Percentiles rank a stretch among this genome's conserved stretches.
These are phyloP conservation scores for Hypanus sabinus DNA, from an alignment of 2,113 vertebrate genomes.

Conservation along the genomic window DNA sequence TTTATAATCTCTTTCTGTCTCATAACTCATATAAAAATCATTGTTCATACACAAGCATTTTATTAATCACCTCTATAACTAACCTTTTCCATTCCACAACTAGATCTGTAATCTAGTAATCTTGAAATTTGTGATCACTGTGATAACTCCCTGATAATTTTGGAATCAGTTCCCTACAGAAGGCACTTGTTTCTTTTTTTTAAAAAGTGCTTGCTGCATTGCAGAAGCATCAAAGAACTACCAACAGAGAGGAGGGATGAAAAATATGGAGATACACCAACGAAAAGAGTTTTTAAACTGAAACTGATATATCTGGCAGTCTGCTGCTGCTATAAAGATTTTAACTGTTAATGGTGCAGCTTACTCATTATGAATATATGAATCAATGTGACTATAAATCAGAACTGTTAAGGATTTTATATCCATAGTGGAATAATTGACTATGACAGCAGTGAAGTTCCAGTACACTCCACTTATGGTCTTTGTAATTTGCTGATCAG, in stretches of 20 bases:
- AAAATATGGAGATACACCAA: neutral
- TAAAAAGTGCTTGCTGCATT: neutral
- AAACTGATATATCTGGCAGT: neutral
- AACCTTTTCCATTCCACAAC: neutral
- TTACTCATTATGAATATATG: neutral
- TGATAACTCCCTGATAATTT: neutral
- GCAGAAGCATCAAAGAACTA: neutral
- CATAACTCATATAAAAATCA: neutral
- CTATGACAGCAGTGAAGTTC: neutral
- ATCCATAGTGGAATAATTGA: neutral
- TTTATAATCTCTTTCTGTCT: neutral
- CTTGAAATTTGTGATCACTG: neutral
- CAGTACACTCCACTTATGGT: neutral
- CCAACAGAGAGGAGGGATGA: neutral
- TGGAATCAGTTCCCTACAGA: neutral
- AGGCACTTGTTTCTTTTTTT: too few relatives aligned
- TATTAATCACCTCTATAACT: neutral
- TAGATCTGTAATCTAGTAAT: neutral
- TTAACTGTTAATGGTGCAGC: neutral
- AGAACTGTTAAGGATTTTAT: neutral
- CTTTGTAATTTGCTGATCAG: neutral
- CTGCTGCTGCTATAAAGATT: neutral
- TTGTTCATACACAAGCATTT: too few relatives aligned
- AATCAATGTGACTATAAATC: neutral
- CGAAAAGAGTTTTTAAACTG: neutral